phyloP scores from a whole-genome alignment of 1,140 invertebrate genomes.

The Vanessa tameamea region DNA sequence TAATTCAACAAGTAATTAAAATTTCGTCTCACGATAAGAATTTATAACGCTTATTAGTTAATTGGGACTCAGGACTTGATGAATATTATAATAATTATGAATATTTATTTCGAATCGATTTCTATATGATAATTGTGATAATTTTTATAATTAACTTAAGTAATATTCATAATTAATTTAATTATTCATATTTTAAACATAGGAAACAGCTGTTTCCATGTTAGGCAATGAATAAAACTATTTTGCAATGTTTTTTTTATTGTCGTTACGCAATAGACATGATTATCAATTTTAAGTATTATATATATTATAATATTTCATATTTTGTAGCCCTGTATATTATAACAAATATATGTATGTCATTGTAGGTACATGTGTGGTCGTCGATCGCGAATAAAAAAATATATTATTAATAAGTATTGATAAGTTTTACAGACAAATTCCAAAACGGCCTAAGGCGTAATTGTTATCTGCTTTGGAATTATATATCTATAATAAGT shows the following conservation, averaged over 20 bases:
- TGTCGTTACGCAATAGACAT: neutral
- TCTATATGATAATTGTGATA: neutral
- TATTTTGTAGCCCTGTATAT: too few species aligned
- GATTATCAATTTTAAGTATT: neutral
- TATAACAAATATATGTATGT: too few species aligned
- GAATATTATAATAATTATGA: neutral
- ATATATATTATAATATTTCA: too few species aligned
- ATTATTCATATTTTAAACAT: too few species aligned
- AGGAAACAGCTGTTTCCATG: neutral
- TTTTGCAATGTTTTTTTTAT: neutral
- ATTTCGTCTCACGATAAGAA: slow-evolving; percentile 19
- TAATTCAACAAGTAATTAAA: slow-evolving; percentile 24
- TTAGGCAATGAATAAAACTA: neutral
- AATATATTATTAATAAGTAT: too few species aligned
- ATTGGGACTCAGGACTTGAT: slow-evolving; percentile 12
- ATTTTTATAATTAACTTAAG: neutral
- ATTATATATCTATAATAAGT: too few species aligned
- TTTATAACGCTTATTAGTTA: slow-evolving; percentile 15
- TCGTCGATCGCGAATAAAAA: too few species aligned
- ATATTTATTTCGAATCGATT: slow-evolving; percentile 1
- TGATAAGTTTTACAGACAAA: too few species aligned
- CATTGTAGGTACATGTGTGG: too few species aligned
- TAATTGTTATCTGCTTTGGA: too few species aligned
- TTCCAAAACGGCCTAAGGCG: too few species aligned
- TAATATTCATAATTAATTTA: neutral